Evolutionary conservation across 2,888 invertebrate genomes (phyloP).

Genomic region (Temnothorax ravouxi): DNA sequence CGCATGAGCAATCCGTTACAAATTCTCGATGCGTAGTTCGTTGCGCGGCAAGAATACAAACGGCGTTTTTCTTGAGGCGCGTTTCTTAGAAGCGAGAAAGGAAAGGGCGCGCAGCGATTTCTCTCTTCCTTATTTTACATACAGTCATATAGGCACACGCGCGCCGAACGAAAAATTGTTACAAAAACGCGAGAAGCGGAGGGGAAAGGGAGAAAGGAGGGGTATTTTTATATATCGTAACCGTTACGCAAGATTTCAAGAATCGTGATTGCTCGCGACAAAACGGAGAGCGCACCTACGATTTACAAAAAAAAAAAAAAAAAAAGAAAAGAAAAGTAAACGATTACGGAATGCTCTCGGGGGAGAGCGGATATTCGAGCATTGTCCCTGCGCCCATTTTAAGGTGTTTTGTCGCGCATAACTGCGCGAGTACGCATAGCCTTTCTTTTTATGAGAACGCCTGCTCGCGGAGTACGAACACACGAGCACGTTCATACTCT

Average conservation of each 20-base stretch:
- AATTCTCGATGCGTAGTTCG: constrained; percentile 68
- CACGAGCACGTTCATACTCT: constrained; percentile 63
- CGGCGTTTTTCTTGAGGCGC: constrained; percentile 46
- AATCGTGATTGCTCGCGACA: neutral
- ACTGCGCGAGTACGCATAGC: constrained; percentile 66
- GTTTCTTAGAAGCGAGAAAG: constrained; percentile 23
- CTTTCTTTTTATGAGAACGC: constrained; percentile 74
- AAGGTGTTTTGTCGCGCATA: constrained; percentile 69
- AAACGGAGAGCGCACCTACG: neutral
- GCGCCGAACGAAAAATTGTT: neutral
- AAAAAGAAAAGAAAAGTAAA: too few species aligned
- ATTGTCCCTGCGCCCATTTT: constrained; percentile 50
- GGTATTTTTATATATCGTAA: neutral
- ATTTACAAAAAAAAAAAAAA: neutral
- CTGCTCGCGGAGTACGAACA: constrained; percentile 65
- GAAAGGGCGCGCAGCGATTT: constrained; percentile 8
- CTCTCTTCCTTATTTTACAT: neutral
- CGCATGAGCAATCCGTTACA: constrained; percentile 65
- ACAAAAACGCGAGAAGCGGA: too few species aligned
- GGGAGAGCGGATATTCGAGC: neutral
- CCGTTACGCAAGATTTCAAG: neutral
- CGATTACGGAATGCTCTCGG: neutral
- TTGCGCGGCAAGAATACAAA: constrained; percentile 69
- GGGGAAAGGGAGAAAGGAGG: neutral
- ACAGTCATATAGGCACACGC: neutral